phyloP scores from a whole-genome alignment of 2,888 invertebrate genomes.

The Philaethria dido region DNA sequence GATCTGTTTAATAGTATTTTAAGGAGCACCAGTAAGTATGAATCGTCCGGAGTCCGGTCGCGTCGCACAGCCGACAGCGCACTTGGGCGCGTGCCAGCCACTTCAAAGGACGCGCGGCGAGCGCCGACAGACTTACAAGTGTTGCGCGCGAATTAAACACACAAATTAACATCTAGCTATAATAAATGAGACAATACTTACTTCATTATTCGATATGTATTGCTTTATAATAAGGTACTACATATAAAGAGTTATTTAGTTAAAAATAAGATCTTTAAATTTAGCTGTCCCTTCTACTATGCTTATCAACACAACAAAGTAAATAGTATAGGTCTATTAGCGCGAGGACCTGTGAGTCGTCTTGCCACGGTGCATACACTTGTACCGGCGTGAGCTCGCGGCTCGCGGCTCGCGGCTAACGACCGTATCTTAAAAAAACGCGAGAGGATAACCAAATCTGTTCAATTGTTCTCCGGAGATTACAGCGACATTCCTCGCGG shows the following conservation, averaged over 20 bases:
- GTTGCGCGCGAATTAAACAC: conserved; percentile 13
- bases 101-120: conserved; percentile 35
- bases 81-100: conserved; percentile 38
- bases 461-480: conserved; percentile 58
- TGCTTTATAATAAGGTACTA: too few relatives aligned
- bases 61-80: too few relatives aligned
- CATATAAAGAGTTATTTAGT: too few relatives aligned
- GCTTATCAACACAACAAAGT: background rate
- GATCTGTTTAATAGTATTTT: conserved; percentile 33
- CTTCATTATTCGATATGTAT: background rate
- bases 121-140: conserved; percentile 10
- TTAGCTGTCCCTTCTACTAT: background rate
- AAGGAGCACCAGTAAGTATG: conserved; percentile 40
- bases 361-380: conserved; percentile 14
- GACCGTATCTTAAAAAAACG: conserved; percentile 42
- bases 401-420: conserved; percentile 52
- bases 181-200: background rate
- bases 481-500: conserved; percentile 57
- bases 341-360: background rate
- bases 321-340: background rate
- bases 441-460: conserved; percentile 53
- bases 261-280: too few relatives aligned
- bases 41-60: conserved; percentile 34
- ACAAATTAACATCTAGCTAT: conserved; percentile 7
- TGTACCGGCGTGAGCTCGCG: conserved; percentile 43